Evolutionary conservation across 2,797 vertebrate genomes (phyloP).

Genomic region (Tapera naevia): DNA sequence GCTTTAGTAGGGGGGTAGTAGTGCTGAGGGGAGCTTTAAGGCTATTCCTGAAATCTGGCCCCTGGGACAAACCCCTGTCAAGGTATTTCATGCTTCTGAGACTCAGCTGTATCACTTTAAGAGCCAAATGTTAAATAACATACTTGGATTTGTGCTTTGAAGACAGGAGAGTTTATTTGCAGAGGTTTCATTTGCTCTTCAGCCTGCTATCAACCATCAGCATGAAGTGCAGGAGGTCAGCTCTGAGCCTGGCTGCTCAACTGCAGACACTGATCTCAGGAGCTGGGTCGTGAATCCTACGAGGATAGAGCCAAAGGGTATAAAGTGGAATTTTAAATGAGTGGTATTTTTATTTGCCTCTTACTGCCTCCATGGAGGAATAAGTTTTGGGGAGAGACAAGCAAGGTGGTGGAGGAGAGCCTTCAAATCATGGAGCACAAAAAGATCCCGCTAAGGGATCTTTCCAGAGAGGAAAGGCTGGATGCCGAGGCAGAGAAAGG

Average conservation of each 20-base stretch:
- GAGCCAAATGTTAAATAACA: background rate
- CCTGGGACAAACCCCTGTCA: background rate
- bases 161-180: background rate
- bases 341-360: background rate
- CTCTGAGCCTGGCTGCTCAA: background rate
- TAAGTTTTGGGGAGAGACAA: background rate
- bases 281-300: background rate
- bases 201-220: background rate
- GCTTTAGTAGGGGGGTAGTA: background rate
- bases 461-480: background rate
- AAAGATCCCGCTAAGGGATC: background rate
- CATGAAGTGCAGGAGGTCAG: background rate
- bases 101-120: background rate
- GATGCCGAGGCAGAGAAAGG: background rate
- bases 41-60: background rate
- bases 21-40: background rate
- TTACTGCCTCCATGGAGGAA: background rate
- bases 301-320: background rate
- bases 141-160: background rate
- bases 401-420: background rate
- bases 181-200: background rate
- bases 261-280: background rate
- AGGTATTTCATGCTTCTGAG: background rate
- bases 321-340: background rate
- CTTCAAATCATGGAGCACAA: background rate